Base-by-base conservation (phyloP, 2,888 invertebrate species). In the Petrophora chlorosata region DNA sequence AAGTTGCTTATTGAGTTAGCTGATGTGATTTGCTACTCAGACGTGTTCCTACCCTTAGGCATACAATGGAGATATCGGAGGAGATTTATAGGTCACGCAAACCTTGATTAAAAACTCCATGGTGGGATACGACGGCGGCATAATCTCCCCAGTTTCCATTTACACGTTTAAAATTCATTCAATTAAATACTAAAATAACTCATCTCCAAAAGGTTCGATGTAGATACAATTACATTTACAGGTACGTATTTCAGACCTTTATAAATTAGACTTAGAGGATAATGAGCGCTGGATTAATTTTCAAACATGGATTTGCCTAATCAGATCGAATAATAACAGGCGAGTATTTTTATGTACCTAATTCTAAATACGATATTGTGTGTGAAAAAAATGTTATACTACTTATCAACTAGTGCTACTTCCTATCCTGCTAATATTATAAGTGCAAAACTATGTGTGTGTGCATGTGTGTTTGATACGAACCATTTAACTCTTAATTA, bases 1-100 rank as follows among this genome's bases (percentile, higher is more conserved):
- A 36, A 30, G 7, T 25, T 5, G 12, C 15, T 19, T 13, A 29
- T 15, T 28, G 22, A 23, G 36, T 8, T 42, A 29, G 28, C n/a
- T 39, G 5, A 1, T 48, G 29, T n/a, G n/a, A n/a, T 17, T 34
- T 35, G 34, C 14, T 22, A 15, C 12, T 14, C 22, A 32, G 25
- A 10, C 12, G n/a, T 43, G 10, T 29, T 35, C 25, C 13, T 59
- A 58, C 59, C 61, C 61, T 65, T 67, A 65, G 63, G 63, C 61
- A 64, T 56, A 76, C 72, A 75, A 75, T 73, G 63, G 68, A 74
- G 72, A 71, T 76, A 75, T 79, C 65, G 65, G 26, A 54, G 36
- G 52, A 74, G 72, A 79, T 80, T 79, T 80, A 73, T 79, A 77
- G 76, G 76, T 76, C 78, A 76, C 73, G 76, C 70, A 67, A 67